Conservation (phyloP, 2,113 vertebrate species). For the Lophius piscatorius region DNA sequence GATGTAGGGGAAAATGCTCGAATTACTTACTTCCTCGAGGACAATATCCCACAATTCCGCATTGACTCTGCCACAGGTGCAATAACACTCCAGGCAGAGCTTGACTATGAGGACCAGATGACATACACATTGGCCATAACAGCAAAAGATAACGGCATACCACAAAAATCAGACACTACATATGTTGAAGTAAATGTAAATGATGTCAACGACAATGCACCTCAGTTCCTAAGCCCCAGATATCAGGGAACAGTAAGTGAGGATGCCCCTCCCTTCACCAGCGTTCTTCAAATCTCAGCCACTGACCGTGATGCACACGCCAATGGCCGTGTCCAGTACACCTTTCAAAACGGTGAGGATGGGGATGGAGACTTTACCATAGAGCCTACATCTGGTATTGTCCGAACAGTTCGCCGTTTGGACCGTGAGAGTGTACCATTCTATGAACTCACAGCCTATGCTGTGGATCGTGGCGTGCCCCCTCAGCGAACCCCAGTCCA, state of each 20-base stretch:
- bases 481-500: slow-evolving; percentile 91
- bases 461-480: slow-evolving; percentile 93
- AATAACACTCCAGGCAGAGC: slow-evolving; percentile 91
- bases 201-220: slow-evolving; percentile 97
- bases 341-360: slow-evolving; percentile 97
- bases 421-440: slow-evolving; percentile 92
- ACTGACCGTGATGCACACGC: slow-evolving; percentile 94
- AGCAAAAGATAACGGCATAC: slow-evolving; percentile 96
- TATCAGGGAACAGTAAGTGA: slow-evolving; percentile 95
- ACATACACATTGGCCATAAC: slow-evolving; percentile 96
- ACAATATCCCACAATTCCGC: slow-evolving; percentile 96
- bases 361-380: slow-evolving; percentile 98
- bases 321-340: slow-evolving; percentile 96
- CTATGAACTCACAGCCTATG: slow-evolving; percentile 94
- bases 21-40: slow-evolving; percentile 94
- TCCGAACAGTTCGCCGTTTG: slow-evolving; percentile 90
- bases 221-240: slow-evolving; percentile 91
- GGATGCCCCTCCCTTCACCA: slow-evolving; percentile 95
- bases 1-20: slow-evolving; percentile 96
- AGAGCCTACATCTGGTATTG: slow-evolving; percentile 96
- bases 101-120: slow-evolving; percentile 99
- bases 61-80: slow-evolving; percentile 90
- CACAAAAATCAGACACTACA: slow-evolving; percentile 97
- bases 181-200: slow-evolving; percentile 98
- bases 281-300: slow-evolving; percentile 96